Conservation (phyloP, 2,797 vertebrate species). For the Mallotus villosus region DNA sequence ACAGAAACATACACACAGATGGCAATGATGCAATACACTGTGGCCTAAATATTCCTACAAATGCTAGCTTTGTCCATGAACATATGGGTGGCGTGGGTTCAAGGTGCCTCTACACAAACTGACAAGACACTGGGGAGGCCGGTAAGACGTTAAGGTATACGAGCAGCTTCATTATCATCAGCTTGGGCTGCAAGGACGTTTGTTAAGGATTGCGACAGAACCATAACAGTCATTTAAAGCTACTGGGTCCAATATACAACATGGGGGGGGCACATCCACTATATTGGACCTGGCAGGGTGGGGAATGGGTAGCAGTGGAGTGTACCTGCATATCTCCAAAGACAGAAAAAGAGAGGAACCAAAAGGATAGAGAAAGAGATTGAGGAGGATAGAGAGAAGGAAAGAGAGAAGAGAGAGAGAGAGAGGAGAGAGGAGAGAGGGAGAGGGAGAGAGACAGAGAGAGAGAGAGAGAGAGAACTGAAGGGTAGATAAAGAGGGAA, state of each 20-base stretch:
- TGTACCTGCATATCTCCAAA: background rate
- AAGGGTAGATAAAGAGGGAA: background rate
- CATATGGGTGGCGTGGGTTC: background rate
- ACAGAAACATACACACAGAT: slow-evolving; percentile 9
- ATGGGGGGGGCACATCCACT: slow-evolving; percentile 7
- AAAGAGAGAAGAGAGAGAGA: background rate
- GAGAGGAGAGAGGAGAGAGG: background rate
- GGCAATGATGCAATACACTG: slow-evolving; percentile 1
- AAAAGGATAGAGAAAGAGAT: background rate
- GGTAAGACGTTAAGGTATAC: background rate
- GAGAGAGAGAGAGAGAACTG: background rate
- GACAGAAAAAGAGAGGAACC: background rate
- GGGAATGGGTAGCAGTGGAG: background rate
- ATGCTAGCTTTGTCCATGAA: slow-evolving; percentile 3
- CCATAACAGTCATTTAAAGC: slow-evolving; percentile 6
- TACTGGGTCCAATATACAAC: slow-evolving; percentile 19
- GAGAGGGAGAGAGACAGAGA: background rate
- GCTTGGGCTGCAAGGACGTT: slow-evolving; percentile 12
- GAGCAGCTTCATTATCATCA: slow-evolving; percentile 22
- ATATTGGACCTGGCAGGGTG: slow-evolving; percentile 24
- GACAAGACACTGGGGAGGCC: slow-evolving; percentile 14
- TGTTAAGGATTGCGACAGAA: slow-evolving; percentile 23
- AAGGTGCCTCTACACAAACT: slow-evolving; percentile 1
- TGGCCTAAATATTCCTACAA: background rate
- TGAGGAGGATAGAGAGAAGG: background rate